Evolutionary conservation across 2,113 vertebrate species (phyloP), one percentile per base, ranked within the genome.

Genomic region (Dipodomys merriami): DNA sequence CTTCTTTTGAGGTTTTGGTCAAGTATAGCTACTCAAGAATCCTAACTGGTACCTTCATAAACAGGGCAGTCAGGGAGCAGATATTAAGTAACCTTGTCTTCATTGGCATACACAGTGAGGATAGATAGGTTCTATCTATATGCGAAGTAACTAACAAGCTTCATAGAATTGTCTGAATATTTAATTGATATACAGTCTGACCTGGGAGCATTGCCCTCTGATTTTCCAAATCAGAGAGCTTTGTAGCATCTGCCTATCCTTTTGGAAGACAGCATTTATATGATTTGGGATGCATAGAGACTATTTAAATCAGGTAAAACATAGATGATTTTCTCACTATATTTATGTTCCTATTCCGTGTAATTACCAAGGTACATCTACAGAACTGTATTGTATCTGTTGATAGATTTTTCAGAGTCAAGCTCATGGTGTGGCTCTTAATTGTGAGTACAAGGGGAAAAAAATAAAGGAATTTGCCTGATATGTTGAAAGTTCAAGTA

Each of bases 201-300:
- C 15, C 5, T 25, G 0, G 64, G 25, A 71, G n/a, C 39, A 11
- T n/a, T 57, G 39, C 6, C 30, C 15, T 53, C 53, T 19, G n/a
- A 23, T 29, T 30, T 27, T 67, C 27, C 27, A 12, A 71, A 60
- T 5, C 46, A 4, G 20, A 4, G 29, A 8, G 53, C 15, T 46
- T 2, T n/a, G 20, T 11, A 16, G 1, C 10, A n/a, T n/a, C 65
- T 11, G 6, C 27, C 11, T 5, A 35, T 15, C 2, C 5, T 9
- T 53, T 80, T 44, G 69, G 62, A 49, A 69, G 62, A 22, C 1
- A 33, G 10, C 2, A 0, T 62, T 35, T n/a, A 67, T 5, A 27
- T 46, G 19, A 7, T 33, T 44, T 74, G n/a, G 6, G 2, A 33
- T 71, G 23, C 1, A 74, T 62, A 7, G 22, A 60, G 4, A 76